Percentiles rank a stretch among this genome's conserved stretches.
phyloP scores from a whole-genome alignment of 2,888 invertebrate genomes.

The Meloe dianella region DNA sequence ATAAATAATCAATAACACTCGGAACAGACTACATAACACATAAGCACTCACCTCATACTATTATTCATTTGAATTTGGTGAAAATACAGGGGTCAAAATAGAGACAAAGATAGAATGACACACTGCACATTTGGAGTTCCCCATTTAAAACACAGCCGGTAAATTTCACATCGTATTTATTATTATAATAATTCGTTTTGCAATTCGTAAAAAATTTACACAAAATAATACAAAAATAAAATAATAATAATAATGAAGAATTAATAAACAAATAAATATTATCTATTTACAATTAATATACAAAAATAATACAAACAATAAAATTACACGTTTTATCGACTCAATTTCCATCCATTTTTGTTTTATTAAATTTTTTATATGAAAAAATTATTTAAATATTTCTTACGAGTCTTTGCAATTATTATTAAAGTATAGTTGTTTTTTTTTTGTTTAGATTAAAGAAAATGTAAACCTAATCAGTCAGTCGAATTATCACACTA shows the following conservation, averaged over 20 bases:
- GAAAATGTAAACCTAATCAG: constrained; percentile 56
- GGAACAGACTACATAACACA: constrained; percentile 24
- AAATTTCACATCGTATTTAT: constrained; percentile 59
- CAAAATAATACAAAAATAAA: constrained; percentile 59
- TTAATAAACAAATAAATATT: constrained; percentile 59
- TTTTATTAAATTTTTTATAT: background rate
- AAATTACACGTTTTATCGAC: constrained; percentile 47
- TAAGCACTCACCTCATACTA: constrained; percentile 26
- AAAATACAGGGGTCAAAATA: constrained; percentile 26
- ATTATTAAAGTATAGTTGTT: background rate
- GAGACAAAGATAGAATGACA: background rate
- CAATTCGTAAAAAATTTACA: constrained; percentile 61
- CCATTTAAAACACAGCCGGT: constrained; percentile 39
- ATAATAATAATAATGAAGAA: constrained; percentile 31
- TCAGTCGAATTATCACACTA: constrained; percentile 68
- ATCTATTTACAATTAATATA: constrained; percentile 60
- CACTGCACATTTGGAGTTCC: constrained; percentile 28
- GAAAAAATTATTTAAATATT: background rate
- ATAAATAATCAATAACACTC: constrained; percentile 30
- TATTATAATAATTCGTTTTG: constrained; percentile 53
- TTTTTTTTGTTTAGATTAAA: background rate
- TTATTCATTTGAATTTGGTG: constrained; percentile 26
- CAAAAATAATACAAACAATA: constrained; percentile 59
- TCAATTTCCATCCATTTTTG: constrained; percentile 20
- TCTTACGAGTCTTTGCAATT: constrained; percentile 3